Conservation (phyloP, 2,888 invertebrate species). For the Pseudeuparius sepicola region DNA sequence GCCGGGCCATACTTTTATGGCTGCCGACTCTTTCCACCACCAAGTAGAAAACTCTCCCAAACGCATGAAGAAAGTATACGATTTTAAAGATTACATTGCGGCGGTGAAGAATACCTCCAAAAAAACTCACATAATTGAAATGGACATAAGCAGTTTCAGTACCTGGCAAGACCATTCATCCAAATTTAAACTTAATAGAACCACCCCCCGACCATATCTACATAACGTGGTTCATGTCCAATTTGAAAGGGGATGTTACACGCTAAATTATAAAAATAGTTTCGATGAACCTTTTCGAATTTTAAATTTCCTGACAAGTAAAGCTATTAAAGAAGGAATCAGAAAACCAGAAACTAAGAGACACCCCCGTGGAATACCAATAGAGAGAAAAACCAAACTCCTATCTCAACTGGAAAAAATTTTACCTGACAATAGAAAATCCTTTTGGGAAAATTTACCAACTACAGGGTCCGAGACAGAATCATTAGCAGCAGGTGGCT, state of each 20-base stretch:
- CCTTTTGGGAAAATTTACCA: conserved; percentile 3
- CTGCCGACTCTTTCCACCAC: too few relatives aligned
- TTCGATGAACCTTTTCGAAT: conserved; percentile 3
- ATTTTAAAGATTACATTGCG: too few relatives aligned
- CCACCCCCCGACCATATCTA: conserved; percentile 2
- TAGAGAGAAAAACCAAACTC: conserved; percentile 1
- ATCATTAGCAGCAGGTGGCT: conserved; percentile 1
- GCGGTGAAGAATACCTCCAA: too few relatives aligned
- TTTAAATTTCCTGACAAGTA: conserved; percentile 2
- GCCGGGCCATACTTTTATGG: too few relatives aligned
- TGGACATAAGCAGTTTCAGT: conserved; percentile 2
- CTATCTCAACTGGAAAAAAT: conserved; percentile 1
- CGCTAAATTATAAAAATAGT: background rate
- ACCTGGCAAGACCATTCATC: conserved; percentile 2
- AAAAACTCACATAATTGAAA: conserved; percentile 1
- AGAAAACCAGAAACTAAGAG: conserved; percentile 1
- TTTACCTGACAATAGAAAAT: background rate
- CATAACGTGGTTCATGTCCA: conserved; percentile 1
- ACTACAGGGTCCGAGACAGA: conserved; percentile 1
- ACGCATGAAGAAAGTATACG: too few relatives aligned
- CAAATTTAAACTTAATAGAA: conserved; percentile 2
- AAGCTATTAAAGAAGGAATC: conserved; percentile 1
- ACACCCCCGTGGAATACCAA: background rate
- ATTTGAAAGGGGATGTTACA: conserved; percentile 1
- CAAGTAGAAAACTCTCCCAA: too few relatives aligned